Conservation (phyloP, 2,797 vertebrate species). For the Okamejei kenojei region DNA sequence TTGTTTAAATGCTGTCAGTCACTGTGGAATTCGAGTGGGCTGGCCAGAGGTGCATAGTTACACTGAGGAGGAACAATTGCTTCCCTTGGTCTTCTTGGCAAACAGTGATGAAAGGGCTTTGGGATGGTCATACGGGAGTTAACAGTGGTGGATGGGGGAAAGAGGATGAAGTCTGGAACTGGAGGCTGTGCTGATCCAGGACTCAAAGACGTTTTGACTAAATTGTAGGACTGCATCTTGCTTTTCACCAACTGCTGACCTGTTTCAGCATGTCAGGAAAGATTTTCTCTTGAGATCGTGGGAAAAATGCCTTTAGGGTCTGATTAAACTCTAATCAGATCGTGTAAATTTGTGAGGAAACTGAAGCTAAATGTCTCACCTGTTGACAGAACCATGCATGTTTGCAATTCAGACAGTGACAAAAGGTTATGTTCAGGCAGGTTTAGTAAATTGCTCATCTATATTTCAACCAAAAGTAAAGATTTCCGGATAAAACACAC, state of each 20-base stretch:
- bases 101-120: not conserved
- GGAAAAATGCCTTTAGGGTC: not conserved
- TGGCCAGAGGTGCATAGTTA: not conserved
- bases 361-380: not conserved
- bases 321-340: no score
- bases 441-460: not conserved
- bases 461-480: not conserved
- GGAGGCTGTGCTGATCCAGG: not conserved
- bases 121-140: not conserved
- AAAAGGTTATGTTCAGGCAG: not conserved
- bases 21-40: not conserved
- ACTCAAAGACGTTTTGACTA: not conserved
- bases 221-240: not conserved
- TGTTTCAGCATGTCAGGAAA: not conserved
- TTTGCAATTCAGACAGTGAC: not conserved
- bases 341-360: not conserved
- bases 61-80: not conserved
- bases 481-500: no score
- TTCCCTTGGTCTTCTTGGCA: not conserved
- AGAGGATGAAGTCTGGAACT: not conserved
- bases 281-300: not conserved
- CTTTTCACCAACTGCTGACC: not conserved
- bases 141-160: not conserved
- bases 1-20: not conserved
- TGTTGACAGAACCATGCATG: not conserved